These are phyloP conservation scores for Harpagus bidentatus DNA, from an alignment of 2,113 vertebrate species.

Conservation along the genomic window DNA sequence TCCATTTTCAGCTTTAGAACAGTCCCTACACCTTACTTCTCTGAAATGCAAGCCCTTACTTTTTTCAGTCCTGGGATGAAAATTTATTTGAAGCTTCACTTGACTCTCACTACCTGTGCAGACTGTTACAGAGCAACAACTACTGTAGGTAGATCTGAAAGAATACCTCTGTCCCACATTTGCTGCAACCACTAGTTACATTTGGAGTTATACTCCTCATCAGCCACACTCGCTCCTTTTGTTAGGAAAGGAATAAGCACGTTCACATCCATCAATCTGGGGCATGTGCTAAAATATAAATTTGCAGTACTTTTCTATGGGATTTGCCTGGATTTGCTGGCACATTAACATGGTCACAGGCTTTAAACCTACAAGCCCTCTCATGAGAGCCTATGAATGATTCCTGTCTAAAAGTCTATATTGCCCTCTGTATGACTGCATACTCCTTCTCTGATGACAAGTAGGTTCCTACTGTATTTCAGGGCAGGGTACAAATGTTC, in stretches of 20 bases:
- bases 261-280: neutral
- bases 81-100: neutral
- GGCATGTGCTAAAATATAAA: neutral
- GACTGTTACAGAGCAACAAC: neutral
- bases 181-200: neutral
- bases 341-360: neutral
- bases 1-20: neutral
- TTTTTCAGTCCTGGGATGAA: neutral
- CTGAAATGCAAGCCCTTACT: neutral
- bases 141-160: neutral
- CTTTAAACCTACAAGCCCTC: neutral
- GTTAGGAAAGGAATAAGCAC: neutral
- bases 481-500: neutral
- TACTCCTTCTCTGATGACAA: neutral
- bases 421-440: neutral
- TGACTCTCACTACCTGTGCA: neutral
- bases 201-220: neutral
- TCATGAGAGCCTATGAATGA: neutral
- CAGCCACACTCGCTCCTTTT: accelerated
- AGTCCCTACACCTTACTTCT: neutral
- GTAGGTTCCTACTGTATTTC: neutral
- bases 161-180: neutral
- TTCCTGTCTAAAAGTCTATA: neutral
- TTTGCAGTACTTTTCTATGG: neutral
- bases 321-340: neutral